Conservation (phyloP, 1,140 invertebrate genomes). For the Hycleus phaleratus region DNA sequence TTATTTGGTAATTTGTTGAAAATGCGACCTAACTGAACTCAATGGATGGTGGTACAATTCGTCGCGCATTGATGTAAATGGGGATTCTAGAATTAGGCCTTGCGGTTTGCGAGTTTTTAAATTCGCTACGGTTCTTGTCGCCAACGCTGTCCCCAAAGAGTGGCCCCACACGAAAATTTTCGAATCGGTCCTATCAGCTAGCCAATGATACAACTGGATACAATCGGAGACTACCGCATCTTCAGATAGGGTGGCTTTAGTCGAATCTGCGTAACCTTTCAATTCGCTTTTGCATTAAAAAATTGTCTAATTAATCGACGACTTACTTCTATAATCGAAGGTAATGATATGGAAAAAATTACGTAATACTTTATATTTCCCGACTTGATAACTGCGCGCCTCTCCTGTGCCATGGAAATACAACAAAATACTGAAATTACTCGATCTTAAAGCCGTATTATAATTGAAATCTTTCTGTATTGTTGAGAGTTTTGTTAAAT, state of each 20-base stretch:
- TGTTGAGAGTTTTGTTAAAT: slow-evolving; percentile 14
- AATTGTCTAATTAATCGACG: neutral
- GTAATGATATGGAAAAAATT: slow-evolving; percentile 63
- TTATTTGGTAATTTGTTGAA: neutral
- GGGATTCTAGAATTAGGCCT: slow-evolving; percentile 34
- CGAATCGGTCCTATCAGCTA: slow-evolving; percentile 21
- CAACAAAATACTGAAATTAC: slow-evolving; percentile 27
- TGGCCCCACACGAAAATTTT: slow-evolving; percentile 37
- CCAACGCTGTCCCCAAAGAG: slow-evolving; percentile 33
- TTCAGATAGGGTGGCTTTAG: slow-evolving; percentile 28
- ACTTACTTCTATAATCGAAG: slow-evolving; percentile 81
- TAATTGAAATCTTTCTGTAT: slow-evolving; percentile 21
- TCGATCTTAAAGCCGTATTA: slow-evolving; percentile 22
- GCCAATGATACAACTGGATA: slow-evolving; percentile 32
- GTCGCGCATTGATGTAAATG: slow-evolving; percentile 34
- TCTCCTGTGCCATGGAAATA: slow-evolving; percentile 37
- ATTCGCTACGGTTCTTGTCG: slow-evolving; percentile 20
- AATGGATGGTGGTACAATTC: slow-evolving; percentile 32
- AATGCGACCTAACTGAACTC: slow-evolving; percentile 23
- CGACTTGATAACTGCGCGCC: slow-evolving; percentile 22
- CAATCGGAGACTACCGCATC: slow-evolving; percentile 31
- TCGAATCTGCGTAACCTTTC: slow-evolving; percentile 36
- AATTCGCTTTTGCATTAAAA: neutral
- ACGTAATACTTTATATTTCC: slow-evolving; percentile 30
- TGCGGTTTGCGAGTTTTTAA: slow-evolving; percentile 9